A percentile compares a stretch with the other conserved stretches of the same genome.
phyloP scores from a whole-genome alignment of 2,888 invertebrate genomes.

The Thecophora atra region DNA sequence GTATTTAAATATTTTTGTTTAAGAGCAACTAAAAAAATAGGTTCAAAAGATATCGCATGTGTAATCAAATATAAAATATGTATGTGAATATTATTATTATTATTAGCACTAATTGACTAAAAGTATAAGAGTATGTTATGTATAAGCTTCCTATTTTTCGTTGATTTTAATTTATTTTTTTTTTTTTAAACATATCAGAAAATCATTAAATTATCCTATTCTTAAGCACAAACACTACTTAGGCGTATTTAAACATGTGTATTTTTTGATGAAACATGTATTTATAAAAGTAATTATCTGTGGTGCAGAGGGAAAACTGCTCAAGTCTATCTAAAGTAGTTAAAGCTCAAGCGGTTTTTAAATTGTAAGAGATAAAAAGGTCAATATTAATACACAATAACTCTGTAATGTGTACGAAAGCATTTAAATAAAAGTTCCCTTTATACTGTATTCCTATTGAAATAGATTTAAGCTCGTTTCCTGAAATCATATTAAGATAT shows the following conservation, averaged over 20 bases:
- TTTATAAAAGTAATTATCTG: too few relatives aligned
- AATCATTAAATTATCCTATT: conserved; percentile 5
- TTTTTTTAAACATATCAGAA: conserved; percentile 18
- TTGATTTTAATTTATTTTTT: neutral
- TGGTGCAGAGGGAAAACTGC: too few relatives aligned
- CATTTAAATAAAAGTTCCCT: conserved; percentile 27
- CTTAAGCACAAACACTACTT: neutral
- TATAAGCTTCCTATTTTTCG: neutral
- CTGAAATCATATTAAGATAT: conserved; percentile 2
- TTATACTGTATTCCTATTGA: conserved; percentile 30
- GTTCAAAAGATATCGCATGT: neutral
- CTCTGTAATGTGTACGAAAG: neutral
- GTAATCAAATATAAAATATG: conserved; percentile 8
- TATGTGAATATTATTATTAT: neutral
- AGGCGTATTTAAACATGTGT: neutral
- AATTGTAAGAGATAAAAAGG: too few relatives aligned
- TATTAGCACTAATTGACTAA: neutral
- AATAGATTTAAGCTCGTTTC: conserved; percentile 14
- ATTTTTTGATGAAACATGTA: neutral
- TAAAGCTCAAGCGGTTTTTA: too few relatives aligned
- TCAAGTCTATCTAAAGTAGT: too few relatives aligned
- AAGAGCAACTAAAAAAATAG: conserved; percentile 39
- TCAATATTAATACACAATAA: too few relatives aligned
- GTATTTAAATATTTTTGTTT: conserved; percentile 63
- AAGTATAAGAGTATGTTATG: neutral